A percentile compares a stretch with the other conserved stretches of the same genome.
Evolutionary conservation across 2,797 vertebrate species (phyloP).

Genomic region (Rhinatrema bivittatum): DNA sequence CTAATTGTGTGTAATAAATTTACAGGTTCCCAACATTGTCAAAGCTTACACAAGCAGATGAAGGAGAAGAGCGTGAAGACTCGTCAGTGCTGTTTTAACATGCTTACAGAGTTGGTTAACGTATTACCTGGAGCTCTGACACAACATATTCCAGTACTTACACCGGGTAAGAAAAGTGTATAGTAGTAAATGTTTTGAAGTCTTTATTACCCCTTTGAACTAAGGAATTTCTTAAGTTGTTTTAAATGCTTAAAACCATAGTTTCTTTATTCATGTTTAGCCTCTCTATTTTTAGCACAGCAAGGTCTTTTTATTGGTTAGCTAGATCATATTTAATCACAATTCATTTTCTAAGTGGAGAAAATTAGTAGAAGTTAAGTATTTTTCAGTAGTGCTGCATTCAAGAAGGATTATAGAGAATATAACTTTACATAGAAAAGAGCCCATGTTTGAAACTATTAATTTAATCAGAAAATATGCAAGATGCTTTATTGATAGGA

Average conservation of each 20-base stretch:
- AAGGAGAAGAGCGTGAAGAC: slow-evolving; percentile 99
- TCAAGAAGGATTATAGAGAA: too few species aligned
- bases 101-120: slow-evolving; percentile 95
- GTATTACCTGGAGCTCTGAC: slow-evolving; percentile 92
- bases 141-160: slow-evolving; percentile 87
- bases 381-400: too few species aligned
- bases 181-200: not conserved
- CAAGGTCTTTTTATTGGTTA: too few species aligned
- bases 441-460: too few species aligned
- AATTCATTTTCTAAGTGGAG: too few species aligned
- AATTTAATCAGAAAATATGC: too few species aligned
- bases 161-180: slow-evolving; percentile 65
- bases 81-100: slow-evolving; percentile 97
- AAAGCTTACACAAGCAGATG: slow-evolving; percentile 98
- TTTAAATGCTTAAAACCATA: not conserved
- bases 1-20: slow-evolving; percentile 29
- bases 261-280: too few species aligned
- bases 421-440: too few species aligned
- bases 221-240: slow-evolving; percentile 1
- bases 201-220: not conserved
- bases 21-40: slow-evolving; percentile 94
- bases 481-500: too few species aligned
- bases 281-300: too few species aligned
- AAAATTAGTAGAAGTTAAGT: too few species aligned
- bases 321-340: too few species aligned